A percentile compares a stretch with the other conserved stretches of the same genome.
Evolutionary conservation across 2,797 vertebrate species (phyloP).

Genomic region (Hylomyscus alleni): DNA sequence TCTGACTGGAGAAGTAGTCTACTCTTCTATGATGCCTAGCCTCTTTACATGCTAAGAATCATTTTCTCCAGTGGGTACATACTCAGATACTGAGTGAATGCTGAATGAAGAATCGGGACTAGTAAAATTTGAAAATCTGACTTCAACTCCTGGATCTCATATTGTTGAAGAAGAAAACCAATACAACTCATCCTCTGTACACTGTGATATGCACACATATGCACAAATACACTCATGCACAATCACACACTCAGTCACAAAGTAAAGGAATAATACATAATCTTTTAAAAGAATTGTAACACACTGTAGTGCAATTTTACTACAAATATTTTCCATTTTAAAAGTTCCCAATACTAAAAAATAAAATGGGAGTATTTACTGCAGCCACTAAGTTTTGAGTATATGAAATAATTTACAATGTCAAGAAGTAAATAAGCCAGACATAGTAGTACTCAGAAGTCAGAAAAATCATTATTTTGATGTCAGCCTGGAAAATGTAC

Average conservation of each 20-base stretch:
- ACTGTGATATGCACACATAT: not conserved
- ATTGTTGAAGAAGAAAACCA: not conserved
- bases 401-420: not conserved
- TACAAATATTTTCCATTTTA: not conserved
- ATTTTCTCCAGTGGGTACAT: not conserved
- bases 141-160: not conserved
- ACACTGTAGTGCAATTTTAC: not conserved
- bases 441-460: not conserved
- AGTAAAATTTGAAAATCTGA: not conserved
- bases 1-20: not conserved
- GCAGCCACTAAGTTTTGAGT: not conserved
- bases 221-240: not conserved
- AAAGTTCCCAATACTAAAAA: not conserved
- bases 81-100: not conserved
- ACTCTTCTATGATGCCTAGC: not conserved
- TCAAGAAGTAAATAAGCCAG: not conserved
- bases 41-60: not conserved
- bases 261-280: not conserved
- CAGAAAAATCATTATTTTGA: not conserved
- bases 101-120: not conserved
- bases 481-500: not conserved
- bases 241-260: not conserved
- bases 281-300: not conserved
- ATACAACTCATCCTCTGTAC: not conserved
- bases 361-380: not conserved